Conservation (phyloP, 2,888 invertebrate species). For the Machimus atricapillus region DNA sequence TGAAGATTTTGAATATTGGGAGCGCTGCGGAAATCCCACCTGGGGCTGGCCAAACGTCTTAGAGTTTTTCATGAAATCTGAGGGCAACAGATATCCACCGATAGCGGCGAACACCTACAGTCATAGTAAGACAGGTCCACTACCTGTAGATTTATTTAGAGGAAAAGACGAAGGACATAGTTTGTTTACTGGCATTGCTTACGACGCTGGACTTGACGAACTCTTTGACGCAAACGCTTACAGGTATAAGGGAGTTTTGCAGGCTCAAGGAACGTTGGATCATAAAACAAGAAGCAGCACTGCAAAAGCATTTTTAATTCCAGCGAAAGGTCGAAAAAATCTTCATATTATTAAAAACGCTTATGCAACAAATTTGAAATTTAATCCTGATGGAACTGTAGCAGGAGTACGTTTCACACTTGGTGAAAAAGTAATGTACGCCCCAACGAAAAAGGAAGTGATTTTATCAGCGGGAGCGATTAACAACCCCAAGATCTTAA, state of each 20-base stretch:
- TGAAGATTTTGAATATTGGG: constrained; percentile 69
- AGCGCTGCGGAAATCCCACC: constrained; percentile 65
- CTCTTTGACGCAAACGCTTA: constrained; percentile 70
- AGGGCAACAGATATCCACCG: constrained; percentile 53
- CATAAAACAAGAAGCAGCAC: constrained; percentile 65
- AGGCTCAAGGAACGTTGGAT: constrained; percentile 65
- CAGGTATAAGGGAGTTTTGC: constrained; percentile 65
- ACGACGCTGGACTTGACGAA: constrained; percentile 64
- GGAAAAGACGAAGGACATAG: constrained; percentile 62
- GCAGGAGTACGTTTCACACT: constrained; percentile 76
- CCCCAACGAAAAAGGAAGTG: constrained; percentile 71
- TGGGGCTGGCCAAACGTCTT: constrained; percentile 76
- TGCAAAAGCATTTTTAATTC: constrained; percentile 67
- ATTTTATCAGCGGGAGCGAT: constrained; percentile 86
- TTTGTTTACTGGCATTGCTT: constrained; percentile 63
- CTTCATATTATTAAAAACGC: constrained; percentile 62
- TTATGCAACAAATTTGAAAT: constrained; percentile 63
- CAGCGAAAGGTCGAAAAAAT: constrained; percentile 57
- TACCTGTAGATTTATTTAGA: constrained; percentile 63
- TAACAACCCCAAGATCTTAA: constrained; percentile 84
- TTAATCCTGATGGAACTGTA: constrained; percentile 58
- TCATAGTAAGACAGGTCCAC: constrained; percentile 64
- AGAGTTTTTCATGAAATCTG: constrained; percentile 79
- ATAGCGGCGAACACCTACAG: constrained; percentile 1
- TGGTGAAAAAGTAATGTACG: constrained; percentile 70